Evolutionary conservation across 2,888 invertebrate species (phyloP).

Genomic region (Leptinotarsa rubiginosa): DNA sequence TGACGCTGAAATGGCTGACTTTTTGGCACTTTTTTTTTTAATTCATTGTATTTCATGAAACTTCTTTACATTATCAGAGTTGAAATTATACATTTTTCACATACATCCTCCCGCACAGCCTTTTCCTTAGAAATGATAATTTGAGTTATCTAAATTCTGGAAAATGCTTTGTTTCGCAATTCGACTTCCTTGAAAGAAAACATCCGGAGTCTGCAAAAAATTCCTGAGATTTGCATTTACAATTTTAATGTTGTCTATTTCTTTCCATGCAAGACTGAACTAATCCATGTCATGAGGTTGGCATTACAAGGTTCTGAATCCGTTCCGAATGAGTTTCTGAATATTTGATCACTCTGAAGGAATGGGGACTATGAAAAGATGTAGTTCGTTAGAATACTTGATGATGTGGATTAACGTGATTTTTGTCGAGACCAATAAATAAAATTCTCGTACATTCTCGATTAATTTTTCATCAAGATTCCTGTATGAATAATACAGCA

Average conservation of each 20-base stretch:
- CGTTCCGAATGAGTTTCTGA: constrained; percentile 31
- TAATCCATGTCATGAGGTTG: constrained; percentile 23
- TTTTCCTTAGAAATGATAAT: not conserved
- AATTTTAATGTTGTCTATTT: constrained; percentile 21
- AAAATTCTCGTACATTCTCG: too few relatives aligned
- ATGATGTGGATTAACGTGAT: not conserved
- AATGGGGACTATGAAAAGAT: constrained; percentile 22
- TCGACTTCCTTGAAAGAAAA: not conserved
- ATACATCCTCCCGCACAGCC: too few relatives aligned
- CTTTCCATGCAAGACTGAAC: constrained; percentile 23
- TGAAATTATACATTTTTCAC: too few relatives aligned
- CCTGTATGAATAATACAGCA: too few relatives aligned
- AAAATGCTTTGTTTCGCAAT: constrained; percentile 11
- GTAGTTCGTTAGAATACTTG: constrained; percentile 5
- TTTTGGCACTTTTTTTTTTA: too few relatives aligned
- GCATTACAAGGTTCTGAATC: constrained; percentile 31
- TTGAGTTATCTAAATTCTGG: not conserved
- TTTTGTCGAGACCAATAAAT: not conserved
- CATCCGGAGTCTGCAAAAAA: constrained; percentile 15
- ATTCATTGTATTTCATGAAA: too few relatives aligned
- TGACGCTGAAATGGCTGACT: too few relatives aligned
- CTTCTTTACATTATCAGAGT: too few relatives aligned
- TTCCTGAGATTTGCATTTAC: constrained; percentile 17
- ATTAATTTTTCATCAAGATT: too few relatives aligned
- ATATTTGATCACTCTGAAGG: constrained; percentile 31